Evolutionary conservation across 2,113 vertebrate species (phyloP).

Genomic region (Perognathus longimembris): DNA sequence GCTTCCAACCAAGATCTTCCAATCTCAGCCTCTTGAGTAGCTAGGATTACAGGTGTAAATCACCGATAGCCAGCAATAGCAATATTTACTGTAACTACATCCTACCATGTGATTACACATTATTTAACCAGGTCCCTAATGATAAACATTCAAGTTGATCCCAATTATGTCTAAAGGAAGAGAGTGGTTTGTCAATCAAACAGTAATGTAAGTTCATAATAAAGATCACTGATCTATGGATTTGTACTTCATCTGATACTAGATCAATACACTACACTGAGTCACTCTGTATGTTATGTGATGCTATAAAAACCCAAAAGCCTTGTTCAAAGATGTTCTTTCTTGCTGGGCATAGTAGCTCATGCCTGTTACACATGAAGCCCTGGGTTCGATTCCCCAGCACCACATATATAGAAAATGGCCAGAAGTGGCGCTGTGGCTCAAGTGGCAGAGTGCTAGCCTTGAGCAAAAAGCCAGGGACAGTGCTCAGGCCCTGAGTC

Average conservation of each 20-base stretch:
- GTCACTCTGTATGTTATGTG: constrained; percentile 1
- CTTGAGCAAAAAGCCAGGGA: too few relatives aligned
- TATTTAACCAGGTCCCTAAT: constrained; percentile 21
- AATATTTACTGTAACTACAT: constrained; percentile 26
- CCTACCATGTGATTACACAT: constrained; percentile 4
- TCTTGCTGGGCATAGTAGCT: background rate
- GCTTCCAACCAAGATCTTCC: too few relatives aligned
- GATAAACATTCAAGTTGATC: constrained; percentile 51
- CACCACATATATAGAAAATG: too few relatives aligned
- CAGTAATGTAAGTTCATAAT: constrained; percentile 31
- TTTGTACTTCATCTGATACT: constrained; percentile 47
- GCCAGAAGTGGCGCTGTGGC: too few relatives aligned
- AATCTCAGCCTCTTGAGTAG: too few relatives aligned
- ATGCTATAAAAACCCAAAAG: constrained; percentile 15
- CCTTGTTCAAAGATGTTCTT: constrained; percentile 18
- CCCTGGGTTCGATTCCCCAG: too few relatives aligned
- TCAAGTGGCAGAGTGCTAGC: too few relatives aligned
- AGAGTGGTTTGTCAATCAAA: constrained; percentile 23
- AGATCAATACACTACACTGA: constrained; percentile 46
- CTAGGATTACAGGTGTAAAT: too few relatives aligned
- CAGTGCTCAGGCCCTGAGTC: too few relatives aligned
- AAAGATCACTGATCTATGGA: constrained; percentile 1
- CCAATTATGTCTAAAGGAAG: constrained; percentile 33
- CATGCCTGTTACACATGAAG: too few relatives aligned
- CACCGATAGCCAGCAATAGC: background rate